Conservation (phyloP, 2,113 vertebrate genomes). For the Rhinopomastus cyanomelas region DNA sequence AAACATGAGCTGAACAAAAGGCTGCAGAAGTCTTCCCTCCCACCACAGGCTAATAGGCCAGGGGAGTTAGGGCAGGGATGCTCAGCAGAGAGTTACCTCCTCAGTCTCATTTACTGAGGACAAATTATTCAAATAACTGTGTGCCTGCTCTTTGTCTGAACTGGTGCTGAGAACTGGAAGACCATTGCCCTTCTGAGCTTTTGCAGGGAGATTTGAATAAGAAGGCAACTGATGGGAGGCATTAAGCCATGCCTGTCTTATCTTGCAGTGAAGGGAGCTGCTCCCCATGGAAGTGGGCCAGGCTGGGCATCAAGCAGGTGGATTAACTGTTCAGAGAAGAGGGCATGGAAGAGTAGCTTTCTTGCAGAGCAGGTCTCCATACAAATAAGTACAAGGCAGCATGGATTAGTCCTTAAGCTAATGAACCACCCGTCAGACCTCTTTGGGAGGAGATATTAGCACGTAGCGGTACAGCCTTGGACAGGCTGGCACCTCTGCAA, state of each 20-base stretch:
- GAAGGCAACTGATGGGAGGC: neutral
- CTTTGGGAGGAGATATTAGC: neutral
- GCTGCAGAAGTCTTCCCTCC: neutral
- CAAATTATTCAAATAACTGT: neutral
- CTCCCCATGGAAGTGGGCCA: neutral
- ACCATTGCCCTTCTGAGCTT: neutral
- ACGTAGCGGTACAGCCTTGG: neutral
- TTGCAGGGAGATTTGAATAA: conserved; percentile 22
- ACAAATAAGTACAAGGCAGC: neutral
- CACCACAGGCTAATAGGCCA: neutral
- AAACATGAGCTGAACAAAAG: neutral
- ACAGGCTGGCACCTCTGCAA: conserved; percentile 34
- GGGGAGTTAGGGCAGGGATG: neutral
- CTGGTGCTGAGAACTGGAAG: neutral
- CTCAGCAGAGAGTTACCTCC: neutral
- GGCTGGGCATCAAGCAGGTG: conserved; percentile 28
- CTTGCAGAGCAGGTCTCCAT: conserved; percentile 34
- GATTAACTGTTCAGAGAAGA: conserved; percentile 49
- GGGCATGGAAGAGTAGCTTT: conserved; percentile 34
- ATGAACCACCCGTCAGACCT: neutral
- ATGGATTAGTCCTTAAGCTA: neutral
- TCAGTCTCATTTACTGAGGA: neutral
- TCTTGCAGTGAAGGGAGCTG: neutral
- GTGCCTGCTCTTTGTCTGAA: conserved; percentile 7
- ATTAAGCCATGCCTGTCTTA: neutral